These are phyloP conservation scores for Colossoma macropomum DNA, from an alignment of 2,113 vertebrate genomes.

Conservation along the genomic window DNA sequence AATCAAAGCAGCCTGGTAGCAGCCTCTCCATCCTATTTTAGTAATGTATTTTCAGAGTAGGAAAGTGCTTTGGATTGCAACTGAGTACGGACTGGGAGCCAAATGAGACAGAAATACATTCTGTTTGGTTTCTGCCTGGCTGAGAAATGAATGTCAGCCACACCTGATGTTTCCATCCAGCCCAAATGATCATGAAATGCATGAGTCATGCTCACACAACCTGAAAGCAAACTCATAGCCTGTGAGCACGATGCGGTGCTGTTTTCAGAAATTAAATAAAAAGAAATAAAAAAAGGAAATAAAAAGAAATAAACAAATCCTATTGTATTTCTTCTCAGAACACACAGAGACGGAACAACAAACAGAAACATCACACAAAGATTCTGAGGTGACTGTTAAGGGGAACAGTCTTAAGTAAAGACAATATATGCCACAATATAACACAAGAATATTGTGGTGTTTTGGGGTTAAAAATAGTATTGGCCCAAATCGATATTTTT, in stretches of 20 bases:
- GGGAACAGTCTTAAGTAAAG: too few species aligned
- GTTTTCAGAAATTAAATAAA: neutral
- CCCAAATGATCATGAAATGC: conserved; percentile 49
- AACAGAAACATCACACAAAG: too few species aligned
- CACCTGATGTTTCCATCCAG: conserved; percentile 50
- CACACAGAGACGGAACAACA: neutral
- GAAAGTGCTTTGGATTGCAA: conserved; percentile 22
- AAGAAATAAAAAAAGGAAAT: neutral
- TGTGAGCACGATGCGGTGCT: conserved; percentile 16
- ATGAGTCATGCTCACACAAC: conserved; percentile 48
- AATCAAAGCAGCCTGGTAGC: conserved; percentile 5
- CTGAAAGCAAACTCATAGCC: conserved; percentile 46
- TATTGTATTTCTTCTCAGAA: neutral
- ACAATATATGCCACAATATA: too few species aligned
- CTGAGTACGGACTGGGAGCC: conserved; percentile 2
- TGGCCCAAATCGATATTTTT: too few species aligned
- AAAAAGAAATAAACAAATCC: neutral
- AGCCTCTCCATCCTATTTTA: conserved; percentile 4
- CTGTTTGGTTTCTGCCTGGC: conserved; percentile 52
- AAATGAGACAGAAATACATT: conserved; percentile 45
- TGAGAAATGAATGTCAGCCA: conserved; percentile 51
- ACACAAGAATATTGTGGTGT: too few species aligned
- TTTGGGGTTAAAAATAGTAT: too few species aligned
- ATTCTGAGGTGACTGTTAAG: too few species aligned
- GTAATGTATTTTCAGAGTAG: conserved; percentile 25